These are phyloP conservation scores for Gnatocerus cornutus DNA, from an alignment of 2,888 invertebrate species.

Conservation along the genomic window DNA sequence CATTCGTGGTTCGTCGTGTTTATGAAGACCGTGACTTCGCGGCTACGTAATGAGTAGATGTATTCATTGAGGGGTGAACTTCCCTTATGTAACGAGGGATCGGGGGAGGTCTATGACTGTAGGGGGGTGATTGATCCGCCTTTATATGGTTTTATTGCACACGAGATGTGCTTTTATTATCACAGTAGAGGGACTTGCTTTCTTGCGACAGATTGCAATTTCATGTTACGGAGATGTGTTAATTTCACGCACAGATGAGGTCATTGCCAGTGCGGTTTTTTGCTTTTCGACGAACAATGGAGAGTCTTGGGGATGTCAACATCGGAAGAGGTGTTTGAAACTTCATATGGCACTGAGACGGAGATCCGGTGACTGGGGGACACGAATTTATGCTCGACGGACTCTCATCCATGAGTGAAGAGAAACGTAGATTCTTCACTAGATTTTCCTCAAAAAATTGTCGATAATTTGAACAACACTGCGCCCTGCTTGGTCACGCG, in stretches of 20 bases:
- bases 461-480: too few relatives aligned
- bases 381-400: too few relatives aligned
- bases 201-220: slow-evolving; percentile 65
- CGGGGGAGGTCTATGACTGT: slow-evolving; percentile 60
- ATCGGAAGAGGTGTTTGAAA: too few relatives aligned
- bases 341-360: too few relatives aligned
- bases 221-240: slow-evolving; percentile 64
- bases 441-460: too few relatives aligned
- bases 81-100: slow-evolving; percentile 64
- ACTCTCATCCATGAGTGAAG: too few relatives aligned
- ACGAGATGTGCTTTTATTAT: slow-evolving; percentile 69
- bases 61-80: slow-evolving; percentile 68
- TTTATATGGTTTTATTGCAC: slow-evolving; percentile 69
- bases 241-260: slow-evolving; percentile 61
- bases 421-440: too few relatives aligned
- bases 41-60: slow-evolving; percentile 69
- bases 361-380: too few relatives aligned
- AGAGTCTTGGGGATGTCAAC: too few relatives aligned
- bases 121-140: slow-evolving; percentile 65
- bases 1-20: slow-evolving; percentile 49
- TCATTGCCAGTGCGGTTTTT: not conserved
- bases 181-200: slow-evolving; percentile 38
- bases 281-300: too few relatives aligned
- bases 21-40: slow-evolving; percentile 64
- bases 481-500: too few relatives aligned